phyloP scores from a whole-genome alignment of 2,888 invertebrate genomes.

The Cecidostiba fungosa region DNA sequence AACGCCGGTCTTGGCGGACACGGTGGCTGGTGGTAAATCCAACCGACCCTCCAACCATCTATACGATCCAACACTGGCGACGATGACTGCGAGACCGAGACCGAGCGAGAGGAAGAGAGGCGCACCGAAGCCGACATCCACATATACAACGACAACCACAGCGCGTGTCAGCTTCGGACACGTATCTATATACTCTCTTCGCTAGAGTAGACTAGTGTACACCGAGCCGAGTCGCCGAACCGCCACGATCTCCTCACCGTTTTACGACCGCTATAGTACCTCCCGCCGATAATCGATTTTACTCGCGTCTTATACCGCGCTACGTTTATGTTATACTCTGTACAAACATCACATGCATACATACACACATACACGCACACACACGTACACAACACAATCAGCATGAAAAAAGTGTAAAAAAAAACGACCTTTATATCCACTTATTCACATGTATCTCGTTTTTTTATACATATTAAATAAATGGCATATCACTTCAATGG shows the following conservation, averaged over 20 bases:
- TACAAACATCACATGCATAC: conserved; percentile 29
- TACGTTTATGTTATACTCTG: conserved; percentile 30
- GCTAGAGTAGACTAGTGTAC: conserved; percentile 64
- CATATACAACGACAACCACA: not conserved
- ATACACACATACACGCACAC: conserved; percentile 16
- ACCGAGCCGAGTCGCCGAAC: conserved; percentile 59
- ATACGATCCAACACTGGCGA: conserved; percentile 20
- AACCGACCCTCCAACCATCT: not conserved
- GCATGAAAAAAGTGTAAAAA: conserved; percentile 24
- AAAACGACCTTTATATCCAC: conserved; percentile 26
- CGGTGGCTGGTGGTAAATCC: conserved; percentile 24
- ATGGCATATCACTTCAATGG: conserved; percentile 53
- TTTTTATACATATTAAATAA: conserved; percentile 59
- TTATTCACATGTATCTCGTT: conserved; percentile 56
- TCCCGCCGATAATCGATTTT: conserved; percentile 64
- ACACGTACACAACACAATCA: not conserved
- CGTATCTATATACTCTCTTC: conserved; percentile 67
- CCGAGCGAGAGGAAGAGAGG: conserved; percentile 8
- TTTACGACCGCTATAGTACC: conserved; percentile 75
- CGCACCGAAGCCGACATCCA: not conserved
- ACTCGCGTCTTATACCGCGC: conserved; percentile 14
- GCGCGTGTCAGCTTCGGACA: conserved; percentile 58
- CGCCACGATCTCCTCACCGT: conserved; percentile 73
- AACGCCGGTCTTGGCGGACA: conserved; percentile 70
- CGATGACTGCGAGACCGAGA: not conserved